Conservation (phyloP, 2,888 invertebrate genomes). For the Trichacis sp. region DNA sequence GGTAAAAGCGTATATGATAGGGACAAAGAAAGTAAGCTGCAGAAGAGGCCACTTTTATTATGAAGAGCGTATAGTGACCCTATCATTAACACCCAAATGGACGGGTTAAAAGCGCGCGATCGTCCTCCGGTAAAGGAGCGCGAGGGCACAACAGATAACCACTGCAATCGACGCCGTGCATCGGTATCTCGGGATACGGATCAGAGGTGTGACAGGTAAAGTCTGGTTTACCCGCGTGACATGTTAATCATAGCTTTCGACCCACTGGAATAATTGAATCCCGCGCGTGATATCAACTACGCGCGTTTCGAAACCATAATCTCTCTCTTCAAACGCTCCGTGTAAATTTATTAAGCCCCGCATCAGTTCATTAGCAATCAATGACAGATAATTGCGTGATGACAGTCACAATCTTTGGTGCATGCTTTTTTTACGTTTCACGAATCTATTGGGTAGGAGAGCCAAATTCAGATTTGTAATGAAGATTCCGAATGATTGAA, state of each 20-base stretch:
- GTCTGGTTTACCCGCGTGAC: conserved; percentile 64
- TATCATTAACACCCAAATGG: conserved; percentile 66
- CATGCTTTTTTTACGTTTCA: no score
- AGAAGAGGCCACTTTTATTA: conserved; percentile 57
- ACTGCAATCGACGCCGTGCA: conserved; percentile 40
- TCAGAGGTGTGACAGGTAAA: conserved; percentile 61
- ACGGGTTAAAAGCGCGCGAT: conserved; percentile 41
- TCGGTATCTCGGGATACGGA: conserved; percentile 46
- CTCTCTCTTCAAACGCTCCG: no score
- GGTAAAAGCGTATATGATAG: conserved; percentile 1
- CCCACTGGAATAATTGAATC: conserved; percentile 64
- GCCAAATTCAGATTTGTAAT: not conserved
- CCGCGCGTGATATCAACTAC: conserved; percentile 43
- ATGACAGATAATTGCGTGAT: conserved; percentile 3
- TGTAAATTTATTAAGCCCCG: conserved; percentile 7
- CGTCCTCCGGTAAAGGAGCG: no score
- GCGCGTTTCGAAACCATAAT: conserved; percentile 22
- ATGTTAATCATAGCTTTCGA: conserved; percentile 61
- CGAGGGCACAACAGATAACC: conserved; percentile 33
- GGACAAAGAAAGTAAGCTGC: conserved; percentile 35
- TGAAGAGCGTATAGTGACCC: conserved; percentile 56
- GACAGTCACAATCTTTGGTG: conserved; percentile 4
- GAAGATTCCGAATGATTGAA: not conserved
- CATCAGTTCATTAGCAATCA: conserved; percentile 6
- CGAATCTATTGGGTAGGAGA: no score